A percentile compares a stretch with the other conserved stretches of the same genome.
Evolutionary conservation across 2,888 invertebrate genomes (phyloP).

Genomic region (Plagodis dolabraria): DNA sequence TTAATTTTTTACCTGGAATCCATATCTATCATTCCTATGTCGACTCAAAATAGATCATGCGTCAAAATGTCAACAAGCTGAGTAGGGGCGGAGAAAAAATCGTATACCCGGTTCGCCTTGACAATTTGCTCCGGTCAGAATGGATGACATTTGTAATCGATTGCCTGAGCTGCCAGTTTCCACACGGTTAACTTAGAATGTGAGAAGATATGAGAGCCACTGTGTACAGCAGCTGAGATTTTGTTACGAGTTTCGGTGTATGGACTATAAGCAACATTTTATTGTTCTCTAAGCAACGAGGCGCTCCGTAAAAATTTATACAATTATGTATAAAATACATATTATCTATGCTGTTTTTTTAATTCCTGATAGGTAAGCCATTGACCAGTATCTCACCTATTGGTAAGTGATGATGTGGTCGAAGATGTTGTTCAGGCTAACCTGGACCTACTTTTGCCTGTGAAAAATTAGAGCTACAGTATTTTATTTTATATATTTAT

Average conservation of each 20-base stretch:
- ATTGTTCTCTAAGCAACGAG: too few species aligned
- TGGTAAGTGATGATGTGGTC: too few species aligned
- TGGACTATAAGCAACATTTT: too few species aligned
- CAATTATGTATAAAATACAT: too few species aligned
- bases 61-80: conserved; percentile 68
- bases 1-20: conserved; percentile 37
- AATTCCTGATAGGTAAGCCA: too few species aligned
- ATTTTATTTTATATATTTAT: too few species aligned
- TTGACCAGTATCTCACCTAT: too few species aligned
- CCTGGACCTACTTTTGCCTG: too few species aligned
- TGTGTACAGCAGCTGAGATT: conserved; percentile 16
- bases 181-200: conserved; percentile 44
- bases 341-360: too few species aligned
- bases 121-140: conserved; percentile 68
- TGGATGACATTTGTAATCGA: conserved; percentile 57
- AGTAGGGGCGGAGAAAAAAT: conserved; percentile 59
- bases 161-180: conserved; percentile 52
- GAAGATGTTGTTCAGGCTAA: too few species aligned
- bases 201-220: conserved; percentile 17
- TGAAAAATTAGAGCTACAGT: too few species aligned
- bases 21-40: conserved; percentile 41
- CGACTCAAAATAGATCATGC: conserved; percentile 60
- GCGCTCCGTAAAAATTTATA: too few species aligned
- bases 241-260: not conserved
- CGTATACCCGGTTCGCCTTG: conserved; percentile 49